Conservation (phyloP, 2,113 vertebrate species). For the Eurypyga helias region DNA sequence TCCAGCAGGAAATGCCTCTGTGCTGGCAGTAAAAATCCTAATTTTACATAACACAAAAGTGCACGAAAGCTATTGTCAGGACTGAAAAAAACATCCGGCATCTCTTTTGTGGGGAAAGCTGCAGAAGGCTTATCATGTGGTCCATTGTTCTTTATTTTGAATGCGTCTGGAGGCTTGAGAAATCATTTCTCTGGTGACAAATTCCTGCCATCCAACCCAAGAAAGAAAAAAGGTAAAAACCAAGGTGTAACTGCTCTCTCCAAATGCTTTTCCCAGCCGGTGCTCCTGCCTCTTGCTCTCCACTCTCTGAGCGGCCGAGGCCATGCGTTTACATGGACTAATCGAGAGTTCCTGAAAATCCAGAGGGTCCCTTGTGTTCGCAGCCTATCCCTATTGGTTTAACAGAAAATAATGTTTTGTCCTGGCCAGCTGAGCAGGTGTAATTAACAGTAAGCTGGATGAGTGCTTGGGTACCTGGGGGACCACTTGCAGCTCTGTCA, state of each 20-base stretch:
- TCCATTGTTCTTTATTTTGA: conserved; percentile 62
- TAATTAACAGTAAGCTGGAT: not conserved
- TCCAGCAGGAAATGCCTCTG: conserved; percentile 50
- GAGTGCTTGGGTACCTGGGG: conserved; percentile 13
- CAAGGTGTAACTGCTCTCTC: not conserved
- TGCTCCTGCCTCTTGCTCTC: not conserved
- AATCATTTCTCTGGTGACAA: conserved; percentile 34
- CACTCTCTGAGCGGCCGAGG: not conserved
- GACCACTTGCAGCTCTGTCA: not conserved
- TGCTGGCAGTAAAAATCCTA: conserved; percentile 47
- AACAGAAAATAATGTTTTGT: conserved; percentile 51
- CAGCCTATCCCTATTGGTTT: conserved; percentile 16
- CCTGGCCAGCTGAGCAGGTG: conserved; percentile 38
- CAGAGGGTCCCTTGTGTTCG: not conserved
- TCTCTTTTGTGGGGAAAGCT: conserved; percentile 51
- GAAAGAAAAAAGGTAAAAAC: not conserved
- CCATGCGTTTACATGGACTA: not conserved
- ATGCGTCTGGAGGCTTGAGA: conserved; percentile 42
- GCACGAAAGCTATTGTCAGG: conserved; percentile 40
- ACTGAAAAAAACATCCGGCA: conserved; percentile 27
- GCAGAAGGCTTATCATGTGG: conserved; percentile 56
- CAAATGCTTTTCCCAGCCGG: not conserved
- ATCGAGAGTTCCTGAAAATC: not conserved
- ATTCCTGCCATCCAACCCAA: conserved; percentile 1
- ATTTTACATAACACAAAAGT: conserved; percentile 42